Conservation (phyloP, 1,140 invertebrate genomes). For the Hycleus cichorii region DNA sequence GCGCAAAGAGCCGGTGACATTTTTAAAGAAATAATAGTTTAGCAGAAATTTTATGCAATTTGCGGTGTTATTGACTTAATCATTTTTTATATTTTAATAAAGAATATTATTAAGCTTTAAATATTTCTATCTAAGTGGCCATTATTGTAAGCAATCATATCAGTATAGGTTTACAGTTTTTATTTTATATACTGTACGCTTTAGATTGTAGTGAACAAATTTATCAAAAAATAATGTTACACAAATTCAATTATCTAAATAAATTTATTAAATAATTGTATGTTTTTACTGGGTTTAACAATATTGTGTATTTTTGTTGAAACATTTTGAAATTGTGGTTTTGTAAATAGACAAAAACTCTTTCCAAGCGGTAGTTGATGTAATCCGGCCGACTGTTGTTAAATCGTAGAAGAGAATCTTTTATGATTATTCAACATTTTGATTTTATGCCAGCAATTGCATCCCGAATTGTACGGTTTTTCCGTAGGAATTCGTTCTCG, state of each 20-base stretch:
- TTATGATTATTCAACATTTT: too few species aligned
- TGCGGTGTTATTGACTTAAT: not conserved
- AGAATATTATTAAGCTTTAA: constrained; percentile 5
- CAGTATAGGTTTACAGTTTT: constrained; percentile 11
- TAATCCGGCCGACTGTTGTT: too few species aligned
- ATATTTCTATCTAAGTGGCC: constrained; percentile 8
- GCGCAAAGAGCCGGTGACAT: constrained; percentile 28
- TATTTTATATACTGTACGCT: constrained; percentile 9
- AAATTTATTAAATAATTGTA: too few species aligned
- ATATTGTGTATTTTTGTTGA: too few species aligned
- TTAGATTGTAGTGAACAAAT: constrained; percentile 5
- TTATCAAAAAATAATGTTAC: constrained; percentile 9
- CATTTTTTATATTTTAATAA: constrained; percentile 6
- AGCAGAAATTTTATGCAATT: constrained; percentile 4
- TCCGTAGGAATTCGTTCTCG: too few species aligned
- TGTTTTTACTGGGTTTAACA: too few species aligned
- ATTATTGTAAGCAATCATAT: constrained; percentile 9
- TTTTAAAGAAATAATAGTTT: constrained; percentile 28
- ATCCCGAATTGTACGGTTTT: too few species aligned
- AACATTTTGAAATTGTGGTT: too few species aligned
- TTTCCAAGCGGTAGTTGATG: too few species aligned
- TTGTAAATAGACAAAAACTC: too few species aligned
- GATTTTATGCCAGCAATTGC: too few species aligned
- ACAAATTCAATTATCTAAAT: not conserved
- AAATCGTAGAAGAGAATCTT: too few species aligned